phyloP scores from a whole-genome alignment of 2,888 invertebrate genomes.

The Hirtodrosophila alboralis region DNA sequence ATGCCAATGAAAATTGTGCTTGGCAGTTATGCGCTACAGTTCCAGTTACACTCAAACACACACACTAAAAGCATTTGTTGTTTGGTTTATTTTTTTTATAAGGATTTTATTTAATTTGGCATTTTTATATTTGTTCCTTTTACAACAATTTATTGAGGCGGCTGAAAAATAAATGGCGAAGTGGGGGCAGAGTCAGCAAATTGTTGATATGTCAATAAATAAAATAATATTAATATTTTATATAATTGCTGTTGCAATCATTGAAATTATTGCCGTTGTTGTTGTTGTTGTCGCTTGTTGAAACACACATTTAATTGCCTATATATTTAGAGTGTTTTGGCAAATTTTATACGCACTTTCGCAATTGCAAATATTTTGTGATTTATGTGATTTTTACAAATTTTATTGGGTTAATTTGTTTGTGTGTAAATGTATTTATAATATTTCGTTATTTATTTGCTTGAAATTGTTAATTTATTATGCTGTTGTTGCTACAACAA shows the following conservation, averaged over 20 bases:
- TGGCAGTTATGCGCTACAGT: slow-evolving; percentile 33
- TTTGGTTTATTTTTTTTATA: slow-evolving; percentile 27
- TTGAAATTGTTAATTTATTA: slow-evolving; percentile 59
- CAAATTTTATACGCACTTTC: slow-evolving; percentile 50
- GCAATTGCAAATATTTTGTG: slow-evolving; percentile 23
- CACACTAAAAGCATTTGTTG: slow-evolving; percentile 19
- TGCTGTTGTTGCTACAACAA: slow-evolving; percentile 20
- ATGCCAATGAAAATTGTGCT: slow-evolving; percentile 27
- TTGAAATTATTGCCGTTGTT: slow-evolving; percentile 25
- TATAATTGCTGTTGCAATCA: slow-evolving; percentile 44
- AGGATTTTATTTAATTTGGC: slow-evolving; percentile 58
- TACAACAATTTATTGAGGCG: slow-evolving; percentile 22
- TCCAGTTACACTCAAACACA: slow-evolving; percentile 30
- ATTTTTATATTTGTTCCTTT: slow-evolving; percentile 38
- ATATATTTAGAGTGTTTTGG: slow-evolving; percentile 48
- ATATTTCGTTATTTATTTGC: slow-evolving; percentile 61
- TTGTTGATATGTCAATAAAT: slow-evolving; percentile 72
- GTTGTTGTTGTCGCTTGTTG: no score
- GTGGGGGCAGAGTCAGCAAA: slow-evolving; percentile 31
- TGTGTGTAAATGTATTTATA: slow-evolving; percentile 64
- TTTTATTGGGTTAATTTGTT: slow-evolving; percentile 75
- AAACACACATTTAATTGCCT: slow-evolving; percentile 76
- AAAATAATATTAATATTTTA: slow-evolving; percentile 43
- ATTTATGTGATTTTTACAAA: slow-evolving; percentile 66
- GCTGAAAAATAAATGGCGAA: slow-evolving; percentile 24